Conservation (phyloP, 2,888 invertebrate species). For the Agonum fuliginosum region DNA sequence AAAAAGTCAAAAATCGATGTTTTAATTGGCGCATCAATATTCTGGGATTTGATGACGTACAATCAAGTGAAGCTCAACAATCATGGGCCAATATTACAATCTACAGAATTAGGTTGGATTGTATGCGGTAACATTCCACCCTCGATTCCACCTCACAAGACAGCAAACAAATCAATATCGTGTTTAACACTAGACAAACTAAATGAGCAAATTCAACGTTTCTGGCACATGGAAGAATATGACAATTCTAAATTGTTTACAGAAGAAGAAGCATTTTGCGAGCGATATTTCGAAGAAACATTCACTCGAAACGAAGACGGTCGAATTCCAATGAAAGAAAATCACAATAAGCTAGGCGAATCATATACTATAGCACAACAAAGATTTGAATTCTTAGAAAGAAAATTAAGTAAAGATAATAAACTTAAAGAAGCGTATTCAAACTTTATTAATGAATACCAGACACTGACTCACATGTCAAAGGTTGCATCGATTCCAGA, state of each 20-base stretch:
- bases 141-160: too few species aligned
- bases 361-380: not conserved
- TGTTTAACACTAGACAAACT: too few species aligned
- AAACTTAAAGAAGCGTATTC: not conserved
- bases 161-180: not conserved
- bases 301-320: not conserved
- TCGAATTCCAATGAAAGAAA: not conserved
- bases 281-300: not conserved
- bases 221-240: not conserved
- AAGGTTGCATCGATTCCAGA: not conserved
- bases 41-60: too few species aligned
- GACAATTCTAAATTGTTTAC: not conserved
- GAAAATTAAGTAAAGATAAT: not conserved
- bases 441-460: not conserved
- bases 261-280: not conserved
- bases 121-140: too few species aligned
- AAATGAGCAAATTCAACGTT: not conserved
- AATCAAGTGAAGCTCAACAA: too few species aligned
- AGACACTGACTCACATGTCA: not conserved
- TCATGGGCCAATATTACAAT: too few species aligned
- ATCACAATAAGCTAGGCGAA: not conserved
- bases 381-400: not conserved
- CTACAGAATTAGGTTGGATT: too few species aligned
- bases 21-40: too few species aligned
- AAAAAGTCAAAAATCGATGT: too few species aligned